Evolutionary conservation across 2,888 invertebrate genomes (phyloP), one percentile per base, ranked within the genome.

Genomic region (Heliconius hortense): DNA sequence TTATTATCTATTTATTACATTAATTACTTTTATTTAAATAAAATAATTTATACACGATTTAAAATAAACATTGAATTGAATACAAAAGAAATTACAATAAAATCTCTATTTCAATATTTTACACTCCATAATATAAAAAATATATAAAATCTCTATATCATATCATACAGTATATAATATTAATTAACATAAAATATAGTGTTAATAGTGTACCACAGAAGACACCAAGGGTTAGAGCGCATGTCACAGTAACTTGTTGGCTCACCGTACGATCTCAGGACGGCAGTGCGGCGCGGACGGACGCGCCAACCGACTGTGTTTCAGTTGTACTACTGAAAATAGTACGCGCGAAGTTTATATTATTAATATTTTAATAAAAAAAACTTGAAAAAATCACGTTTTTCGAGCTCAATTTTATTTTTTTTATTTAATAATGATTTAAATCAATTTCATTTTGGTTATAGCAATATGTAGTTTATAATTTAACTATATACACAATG

Each of bases 201-300:
- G 59, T 71, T 64, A 69, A 64, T 74, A 62, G 63, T 68, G 72
- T 72, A 69, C 67, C 68, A 75, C 35, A 67, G 72, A 39, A 76
- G 63, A 70, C 63, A 73, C 64, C 66, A 70, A 35, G 84, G 83
- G 84, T 84, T 75, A 78, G 80, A 87, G 93, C 93, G 93, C 93
- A 93, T 93, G 93, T 88, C 92, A 85, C 80, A 88, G 83, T 91
- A 93, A 93, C 93, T 93, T 93, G 93, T 93, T 93, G 93, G 92
- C 89, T 86, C 86, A 85, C 82, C 79, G 81, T 84, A 82, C 82
- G 79, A 35, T 64, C 64, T 64, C 80, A 81, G 63, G 84, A 85
- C 92, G 91, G 90, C 93, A 93, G 93, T 93, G 93, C 92, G 92
- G 85, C 86, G 91, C 88, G 88, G 84, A 82, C 89, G 84, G 82